Evolutionary conservation across 2,113 vertebrate species (phyloP).

Genomic region (Panthera leo): DNA sequence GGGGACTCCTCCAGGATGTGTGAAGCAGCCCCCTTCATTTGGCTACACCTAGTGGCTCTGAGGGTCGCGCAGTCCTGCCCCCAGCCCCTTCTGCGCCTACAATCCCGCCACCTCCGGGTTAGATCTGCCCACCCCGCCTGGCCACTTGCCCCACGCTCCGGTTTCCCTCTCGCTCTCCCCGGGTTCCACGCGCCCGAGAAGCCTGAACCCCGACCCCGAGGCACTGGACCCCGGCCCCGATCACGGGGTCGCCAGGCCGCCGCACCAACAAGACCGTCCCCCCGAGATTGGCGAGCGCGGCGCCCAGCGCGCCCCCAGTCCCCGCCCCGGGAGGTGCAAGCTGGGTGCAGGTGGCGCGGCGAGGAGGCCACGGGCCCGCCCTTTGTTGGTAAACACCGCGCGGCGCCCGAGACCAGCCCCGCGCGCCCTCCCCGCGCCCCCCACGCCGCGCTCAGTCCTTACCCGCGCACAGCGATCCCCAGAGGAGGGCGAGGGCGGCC

Average conservation of each 20-base stretch:
- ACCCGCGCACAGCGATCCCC: conserved; percentile 80
- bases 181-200: background rate
- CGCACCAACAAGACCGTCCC: background rate
- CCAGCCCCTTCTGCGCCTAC: background rate
- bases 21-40: background rate
- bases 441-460: conserved; percentile 47
- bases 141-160: background rate
- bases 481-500: conserved; percentile 79
- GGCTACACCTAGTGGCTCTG: background rate
- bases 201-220: background rate
- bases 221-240: background rate
- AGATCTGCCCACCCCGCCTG: background rate
- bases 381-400: conserved; percentile 76
- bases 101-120: background rate
- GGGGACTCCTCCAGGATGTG: background rate
- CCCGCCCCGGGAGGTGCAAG: conserved; percentile 9
- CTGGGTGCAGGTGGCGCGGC: conserved; percentile 57
- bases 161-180: background rate
- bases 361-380: conserved; percentile 62
- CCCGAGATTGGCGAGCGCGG: background rate
- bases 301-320: background rate
- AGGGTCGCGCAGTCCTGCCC: background rate
- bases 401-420: background rate
- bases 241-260: background rate
- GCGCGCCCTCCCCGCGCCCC: background rate